Conservation (phyloP, 2,113 vertebrate genomes). For the Mastomys coucha region DNA sequence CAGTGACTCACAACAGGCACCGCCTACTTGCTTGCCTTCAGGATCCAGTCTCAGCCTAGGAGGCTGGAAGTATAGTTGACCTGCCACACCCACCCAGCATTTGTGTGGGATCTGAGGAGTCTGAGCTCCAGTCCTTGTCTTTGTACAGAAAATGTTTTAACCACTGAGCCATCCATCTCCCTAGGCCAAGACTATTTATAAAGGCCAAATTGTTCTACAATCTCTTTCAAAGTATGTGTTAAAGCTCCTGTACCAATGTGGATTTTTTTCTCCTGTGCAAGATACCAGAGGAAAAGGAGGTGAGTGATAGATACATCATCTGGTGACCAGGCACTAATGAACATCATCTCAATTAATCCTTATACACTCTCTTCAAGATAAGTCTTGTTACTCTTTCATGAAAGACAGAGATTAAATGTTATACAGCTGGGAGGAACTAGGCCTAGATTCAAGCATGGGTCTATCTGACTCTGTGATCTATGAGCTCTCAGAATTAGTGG, state of each 20-base stretch:
- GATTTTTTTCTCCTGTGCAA: background rate
- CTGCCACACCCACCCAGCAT: background rate
- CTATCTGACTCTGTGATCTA: background rate
- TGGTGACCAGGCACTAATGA: background rate
- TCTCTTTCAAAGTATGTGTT: background rate
- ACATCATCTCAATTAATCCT: constrained; percentile 6
- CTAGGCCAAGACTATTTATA: background rate
- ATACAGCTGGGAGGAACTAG: background rate
- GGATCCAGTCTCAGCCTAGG: background rate
- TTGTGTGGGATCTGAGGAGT: background rate
- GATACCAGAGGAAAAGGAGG: background rate
- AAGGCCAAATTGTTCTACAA: background rate
- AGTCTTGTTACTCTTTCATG: background rate
- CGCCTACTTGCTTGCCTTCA: background rate
- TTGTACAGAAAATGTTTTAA: background rate
- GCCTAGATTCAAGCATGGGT: background rate
- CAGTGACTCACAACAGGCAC: background rate
- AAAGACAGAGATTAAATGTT: background rate
- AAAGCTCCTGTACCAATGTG: background rate
- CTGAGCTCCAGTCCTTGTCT: background rate
- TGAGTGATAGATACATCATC: background rate
- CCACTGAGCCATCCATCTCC: background rate
- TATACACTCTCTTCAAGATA: background rate
- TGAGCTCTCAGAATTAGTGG: background rate
- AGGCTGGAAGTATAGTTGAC: background rate